These are phyloP conservation scores for Helogale parvula DNA, from an alignment of 2,113 vertebrate species.

Conservation along the genomic window DNA sequence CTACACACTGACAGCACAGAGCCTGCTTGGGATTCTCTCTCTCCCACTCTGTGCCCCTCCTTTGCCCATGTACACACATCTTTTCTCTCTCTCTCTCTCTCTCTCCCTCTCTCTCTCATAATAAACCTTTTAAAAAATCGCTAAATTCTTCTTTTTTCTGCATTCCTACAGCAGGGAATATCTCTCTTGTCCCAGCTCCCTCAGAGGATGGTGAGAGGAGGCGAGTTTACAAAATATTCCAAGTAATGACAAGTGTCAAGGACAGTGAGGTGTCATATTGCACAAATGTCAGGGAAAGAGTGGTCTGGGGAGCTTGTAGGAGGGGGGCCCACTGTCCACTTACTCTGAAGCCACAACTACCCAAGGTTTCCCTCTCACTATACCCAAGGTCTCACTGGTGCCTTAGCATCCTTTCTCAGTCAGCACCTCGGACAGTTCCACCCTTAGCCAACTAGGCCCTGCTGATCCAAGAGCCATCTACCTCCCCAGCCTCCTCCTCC, in stretches of 20 bases:
- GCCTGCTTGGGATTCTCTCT: no score
- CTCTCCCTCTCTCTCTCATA: no score
- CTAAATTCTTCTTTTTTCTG: neutral
- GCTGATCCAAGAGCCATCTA: no score
- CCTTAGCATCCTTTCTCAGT: accelerated
- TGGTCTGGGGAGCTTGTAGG: neutral
- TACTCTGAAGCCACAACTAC: neutral
- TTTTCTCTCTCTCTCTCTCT: no score
- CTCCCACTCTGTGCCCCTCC: no score
- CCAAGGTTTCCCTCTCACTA: neutral
- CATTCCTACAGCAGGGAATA: neutral
- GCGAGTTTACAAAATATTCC: neutral
- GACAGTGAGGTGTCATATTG: neutral
- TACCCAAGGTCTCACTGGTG: neutral
- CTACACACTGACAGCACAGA: no score
- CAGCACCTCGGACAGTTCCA: constrained; percentile 59
- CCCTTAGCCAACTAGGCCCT: accelerated
- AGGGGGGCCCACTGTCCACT: neutral
- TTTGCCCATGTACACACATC: no score
- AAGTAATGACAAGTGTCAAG: neutral
- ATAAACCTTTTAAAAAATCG: neutral
- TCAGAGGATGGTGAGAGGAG: neutral
- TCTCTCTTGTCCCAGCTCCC: neutral
- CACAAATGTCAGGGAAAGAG: neutral
- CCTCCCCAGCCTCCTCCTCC: neutral